Percentiles rank a stretch among this genome's conserved stretches.
These are phyloP conservation scores for Drosophila infuscata DNA, from an alignment of 2,888 invertebrate species.

Conservation along the genomic window DNA sequence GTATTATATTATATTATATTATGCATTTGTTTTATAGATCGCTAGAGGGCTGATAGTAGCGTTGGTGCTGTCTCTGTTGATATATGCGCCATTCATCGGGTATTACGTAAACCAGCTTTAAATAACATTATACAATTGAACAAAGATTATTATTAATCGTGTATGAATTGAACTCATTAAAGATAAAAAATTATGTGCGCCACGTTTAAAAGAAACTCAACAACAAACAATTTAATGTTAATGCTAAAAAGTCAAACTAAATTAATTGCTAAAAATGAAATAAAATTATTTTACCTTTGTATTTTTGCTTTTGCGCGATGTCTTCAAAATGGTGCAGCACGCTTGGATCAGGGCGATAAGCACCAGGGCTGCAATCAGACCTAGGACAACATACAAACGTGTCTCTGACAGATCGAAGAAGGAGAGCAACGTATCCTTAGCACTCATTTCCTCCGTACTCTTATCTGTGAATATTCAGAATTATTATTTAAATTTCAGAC, in stretches of 20 bases:
- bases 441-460: conserved; percentile 62
- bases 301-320: conserved; percentile 87
- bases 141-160: conserved; percentile 50
- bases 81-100: conserved; percentile 85
- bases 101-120: conserved; percentile 85
- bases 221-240: conserved; percentile 38
- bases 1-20: conserved; percentile 3
- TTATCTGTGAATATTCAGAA: conserved; percentile 60
- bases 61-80: conserved; percentile 85
- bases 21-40: conserved; percentile 76
- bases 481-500: background rate
- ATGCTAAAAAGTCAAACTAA: conserved; percentile 26
- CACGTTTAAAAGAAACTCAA: conserved; percentile 26
- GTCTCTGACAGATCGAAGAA: conserved; percentile 90
- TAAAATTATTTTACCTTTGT: conserved; percentile 88
- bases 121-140: conserved; percentile 72
- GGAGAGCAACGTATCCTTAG: conserved; percentile 83
- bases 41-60: conserved; percentile 85
- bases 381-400: conserved; percentile 93
- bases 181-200: conserved; percentile 30
- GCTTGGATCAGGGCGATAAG: conserved; percentile 93
- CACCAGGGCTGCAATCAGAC: conserved; percentile 92
- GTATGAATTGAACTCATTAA: conserved; percentile 29
- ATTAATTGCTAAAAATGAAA: background rate
- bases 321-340: conserved; percentile 91